These are phyloP conservation scores for Grus americana DNA, from an alignment of 2,113 vertebrate species.

Conservation along the genomic window DNA sequence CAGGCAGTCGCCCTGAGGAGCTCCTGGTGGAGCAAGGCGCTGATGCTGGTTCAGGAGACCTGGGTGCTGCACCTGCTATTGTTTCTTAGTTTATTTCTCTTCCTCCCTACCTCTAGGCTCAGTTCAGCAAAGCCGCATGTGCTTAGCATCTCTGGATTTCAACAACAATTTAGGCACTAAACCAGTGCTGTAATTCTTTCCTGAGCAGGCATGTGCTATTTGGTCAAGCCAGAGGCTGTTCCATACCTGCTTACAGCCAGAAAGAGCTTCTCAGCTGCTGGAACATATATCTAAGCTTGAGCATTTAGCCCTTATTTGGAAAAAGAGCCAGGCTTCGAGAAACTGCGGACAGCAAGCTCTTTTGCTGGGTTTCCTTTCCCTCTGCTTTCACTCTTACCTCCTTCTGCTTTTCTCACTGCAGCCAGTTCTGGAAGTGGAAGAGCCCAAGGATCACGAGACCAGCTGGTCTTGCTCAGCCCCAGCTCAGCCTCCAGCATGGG, in stretches of 20 bases:
- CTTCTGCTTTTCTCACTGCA: not conserved
- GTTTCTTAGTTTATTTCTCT: not conserved
- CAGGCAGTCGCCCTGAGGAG: not conserved
- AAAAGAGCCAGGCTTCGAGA: not conserved
- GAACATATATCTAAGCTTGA: not conserved
- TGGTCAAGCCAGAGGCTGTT: not conserved
- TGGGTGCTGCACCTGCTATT: not conserved
- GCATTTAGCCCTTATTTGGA: not conserved
- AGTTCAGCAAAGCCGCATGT: not conserved
- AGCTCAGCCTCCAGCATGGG: rapidly evolving
- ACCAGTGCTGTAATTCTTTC: not conserved
- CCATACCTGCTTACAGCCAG: not conserved
- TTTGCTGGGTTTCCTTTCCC: not conserved
- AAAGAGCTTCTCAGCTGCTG: not conserved
- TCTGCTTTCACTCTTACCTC: not conserved
- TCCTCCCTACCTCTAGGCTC: not conserved
- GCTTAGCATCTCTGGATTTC: not conserved
- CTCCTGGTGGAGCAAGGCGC: not conserved
- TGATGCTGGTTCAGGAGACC: not conserved
- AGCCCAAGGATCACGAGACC: not conserved
- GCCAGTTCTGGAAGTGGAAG: not conserved
- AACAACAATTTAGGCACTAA: not conserved
- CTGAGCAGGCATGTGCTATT: not conserved
- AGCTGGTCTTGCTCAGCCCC: not conserved
- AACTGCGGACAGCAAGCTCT: not conserved